These are phyloP conservation scores for Potamilus streckersoni DNA, from an alignment of 1,140 invertebrate genomes.

Conservation along the genomic window DNA sequence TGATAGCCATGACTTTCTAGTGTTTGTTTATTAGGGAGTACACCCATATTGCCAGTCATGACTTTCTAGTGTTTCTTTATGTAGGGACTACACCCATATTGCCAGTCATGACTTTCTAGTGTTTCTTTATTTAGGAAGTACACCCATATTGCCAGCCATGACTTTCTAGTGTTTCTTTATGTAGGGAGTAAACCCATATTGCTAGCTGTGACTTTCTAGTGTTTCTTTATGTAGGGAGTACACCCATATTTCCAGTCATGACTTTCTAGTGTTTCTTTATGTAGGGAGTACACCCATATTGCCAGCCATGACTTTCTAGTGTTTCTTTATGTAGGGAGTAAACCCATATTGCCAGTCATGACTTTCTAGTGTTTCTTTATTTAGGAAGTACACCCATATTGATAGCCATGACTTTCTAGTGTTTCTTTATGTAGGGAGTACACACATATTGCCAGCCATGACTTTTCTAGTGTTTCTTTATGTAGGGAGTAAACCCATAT, in stretches of 20 bases:
- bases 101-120: constrained; percentile 32
- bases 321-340: constrained; percentile 37
- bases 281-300: constrained; percentile 50
- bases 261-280: constrained; percentile 22
- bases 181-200: constrained; percentile 50
- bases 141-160: constrained; percentile 42
- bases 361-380: constrained; percentile 15
- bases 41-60: constrained; percentile 42
- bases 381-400: constrained; percentile 50
- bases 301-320: constrained; percentile 32
- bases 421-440: constrained; percentile 37
- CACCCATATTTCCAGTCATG: constrained; percentile 42
- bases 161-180: constrained; percentile 15
- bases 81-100: constrained; percentile 50
- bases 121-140: constrained; percentile 37
- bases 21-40: constrained; percentile 37
- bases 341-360: constrained; percentile 42
- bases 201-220: constrained; percentile 32
- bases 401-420: constrained; percentile 31
- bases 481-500: constrained; percentile 51
- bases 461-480: constrained; percentile 19
- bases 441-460: constrained; percentile 42
- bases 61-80: constrained; percentile 22
- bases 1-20: constrained; percentile 32
- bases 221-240: constrained; percentile 37